These are phyloP conservation scores for Rana temporaria DNA, from an alignment of 2,113 vertebrate genomes.

Conservation along the genomic window DNA sequence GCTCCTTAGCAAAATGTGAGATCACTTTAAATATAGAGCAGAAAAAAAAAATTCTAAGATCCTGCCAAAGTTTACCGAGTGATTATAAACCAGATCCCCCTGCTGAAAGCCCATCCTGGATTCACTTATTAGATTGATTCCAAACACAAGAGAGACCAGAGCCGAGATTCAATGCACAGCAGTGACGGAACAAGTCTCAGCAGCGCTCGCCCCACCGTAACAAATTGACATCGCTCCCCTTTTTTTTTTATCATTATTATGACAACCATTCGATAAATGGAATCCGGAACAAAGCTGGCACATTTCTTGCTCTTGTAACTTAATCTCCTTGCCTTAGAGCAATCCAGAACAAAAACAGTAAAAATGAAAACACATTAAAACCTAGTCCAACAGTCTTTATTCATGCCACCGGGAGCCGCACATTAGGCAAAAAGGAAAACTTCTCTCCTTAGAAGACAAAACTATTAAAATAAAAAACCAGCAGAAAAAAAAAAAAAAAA, in stretches of 20 bases:
- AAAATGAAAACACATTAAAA: neutral
- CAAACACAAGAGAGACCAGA: constrained; percentile 11
- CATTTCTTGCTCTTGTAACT: constrained; percentile 2
- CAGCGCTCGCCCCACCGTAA: neutral
- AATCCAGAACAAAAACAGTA: neutral
- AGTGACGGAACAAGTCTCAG: constrained; percentile 5
- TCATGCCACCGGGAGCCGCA: neutral
- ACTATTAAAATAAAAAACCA: too few species aligned
- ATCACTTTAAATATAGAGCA: neutral
- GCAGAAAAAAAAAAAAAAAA: too few species aligned
- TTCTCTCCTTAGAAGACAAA: too few species aligned
- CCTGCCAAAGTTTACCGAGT: constrained; percentile 14
- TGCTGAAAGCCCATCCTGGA: neutral
- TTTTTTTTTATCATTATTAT: constrained; percentile 2
- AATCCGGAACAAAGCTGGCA: neutral
- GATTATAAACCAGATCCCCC: constrained; percentile 2
- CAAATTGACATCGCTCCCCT: neutral
- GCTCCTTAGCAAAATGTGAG: neutral
- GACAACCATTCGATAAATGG: constrained; percentile 17
- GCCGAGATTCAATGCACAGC: neutral
- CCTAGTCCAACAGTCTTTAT: neutral
- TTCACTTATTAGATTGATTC: neutral
- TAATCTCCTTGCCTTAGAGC: constrained; percentile 27
- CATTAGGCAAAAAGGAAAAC: too few species aligned
- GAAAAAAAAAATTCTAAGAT: neutral